Evolutionary conservation across 2,113 vertebrate genomes (phyloP).

Genomic region (Spheniscus mendiculus): DNA sequence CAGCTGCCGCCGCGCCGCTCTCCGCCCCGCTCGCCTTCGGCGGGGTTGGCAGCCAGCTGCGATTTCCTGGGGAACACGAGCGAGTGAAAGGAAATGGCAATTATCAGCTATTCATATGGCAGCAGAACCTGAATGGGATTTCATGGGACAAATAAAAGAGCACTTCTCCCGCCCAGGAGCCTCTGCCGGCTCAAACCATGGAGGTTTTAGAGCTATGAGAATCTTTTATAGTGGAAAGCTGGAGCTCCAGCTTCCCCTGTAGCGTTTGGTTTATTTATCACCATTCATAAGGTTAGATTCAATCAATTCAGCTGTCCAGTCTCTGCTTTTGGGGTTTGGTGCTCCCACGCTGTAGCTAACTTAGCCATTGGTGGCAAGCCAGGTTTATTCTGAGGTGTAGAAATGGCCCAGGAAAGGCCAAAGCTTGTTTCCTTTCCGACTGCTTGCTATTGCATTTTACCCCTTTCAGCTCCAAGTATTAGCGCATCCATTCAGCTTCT

Average conservation of each 20-base stretch:
- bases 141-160: conserved; percentile 18
- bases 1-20: background rate
- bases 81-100: conserved; percentile 9
- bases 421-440: background rate
- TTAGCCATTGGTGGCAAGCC: background rate
- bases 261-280: background rate
- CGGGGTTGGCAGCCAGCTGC: background rate
- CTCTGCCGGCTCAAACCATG: background rate
- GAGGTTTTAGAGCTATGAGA: background rate
- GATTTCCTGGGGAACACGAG: background rate
- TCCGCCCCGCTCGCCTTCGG: background rate
- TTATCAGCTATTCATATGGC: conserved; percentile 21
- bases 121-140: conserved; percentile 18
- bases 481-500: conserved; percentile 56
- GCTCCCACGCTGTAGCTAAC: background rate
- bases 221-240: background rate
- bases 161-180: background rate
- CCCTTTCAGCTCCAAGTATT: background rate
- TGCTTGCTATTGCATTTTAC: background rate
- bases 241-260: background rate
- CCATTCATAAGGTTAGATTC: background rate
- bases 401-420: background rate
- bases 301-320: background rate
- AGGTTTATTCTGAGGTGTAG: background rate
- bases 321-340: background rate